Evolutionary conservation across 2,797 vertebrate species (phyloP).

Genomic region (Myotis myotis): DNA sequence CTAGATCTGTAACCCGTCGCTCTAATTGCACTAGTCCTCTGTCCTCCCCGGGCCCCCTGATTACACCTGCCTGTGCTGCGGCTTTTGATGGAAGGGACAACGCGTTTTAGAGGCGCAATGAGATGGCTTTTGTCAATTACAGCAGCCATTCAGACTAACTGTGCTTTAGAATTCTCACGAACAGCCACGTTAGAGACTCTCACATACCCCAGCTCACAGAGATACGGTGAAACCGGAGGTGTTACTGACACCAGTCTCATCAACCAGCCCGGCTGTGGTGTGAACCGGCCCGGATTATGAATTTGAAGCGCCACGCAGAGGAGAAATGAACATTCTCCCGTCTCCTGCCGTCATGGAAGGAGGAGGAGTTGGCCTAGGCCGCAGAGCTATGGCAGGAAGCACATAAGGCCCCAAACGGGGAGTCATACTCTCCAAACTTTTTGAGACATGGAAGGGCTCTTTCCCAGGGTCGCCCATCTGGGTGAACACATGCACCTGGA

Average conservation of each 20-base stretch:
- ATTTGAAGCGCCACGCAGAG: constrained; percentile 62
- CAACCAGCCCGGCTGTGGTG: neutral
- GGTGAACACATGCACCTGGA: neutral
- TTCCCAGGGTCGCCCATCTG: neutral
- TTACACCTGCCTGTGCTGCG: neutral
- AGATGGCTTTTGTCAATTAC: constrained; percentile 45
- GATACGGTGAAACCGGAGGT: constrained; percentile 41
- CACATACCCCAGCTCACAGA: constrained; percentile 28
- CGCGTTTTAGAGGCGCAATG: constrained; percentile 20
- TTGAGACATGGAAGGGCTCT: neutral
- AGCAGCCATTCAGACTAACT: constrained; percentile 4
- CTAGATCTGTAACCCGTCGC: constrained; percentile 31
- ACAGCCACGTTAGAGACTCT: neutral
- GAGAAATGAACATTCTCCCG: constrained; percentile 55
- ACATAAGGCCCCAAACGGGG: neutral
- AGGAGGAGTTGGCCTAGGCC: neutral
- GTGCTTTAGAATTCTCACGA: constrained; percentile 7
- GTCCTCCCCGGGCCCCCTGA: neutral
- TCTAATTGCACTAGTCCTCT: constrained; percentile 42
- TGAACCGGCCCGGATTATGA: constrained; percentile 45
- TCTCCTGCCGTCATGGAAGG: neutral
- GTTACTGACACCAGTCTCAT: constrained; percentile 44
- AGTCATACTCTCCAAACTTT: neutral
- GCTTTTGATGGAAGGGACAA: constrained; percentile 42
- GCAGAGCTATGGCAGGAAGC: neutral